A percentile compares a stretch with the other conserved stretches of the same genome.
Conservation (phyloP, 92 coral and sea anemone genomes). For the Epizoanthus scotinus region DNA sequence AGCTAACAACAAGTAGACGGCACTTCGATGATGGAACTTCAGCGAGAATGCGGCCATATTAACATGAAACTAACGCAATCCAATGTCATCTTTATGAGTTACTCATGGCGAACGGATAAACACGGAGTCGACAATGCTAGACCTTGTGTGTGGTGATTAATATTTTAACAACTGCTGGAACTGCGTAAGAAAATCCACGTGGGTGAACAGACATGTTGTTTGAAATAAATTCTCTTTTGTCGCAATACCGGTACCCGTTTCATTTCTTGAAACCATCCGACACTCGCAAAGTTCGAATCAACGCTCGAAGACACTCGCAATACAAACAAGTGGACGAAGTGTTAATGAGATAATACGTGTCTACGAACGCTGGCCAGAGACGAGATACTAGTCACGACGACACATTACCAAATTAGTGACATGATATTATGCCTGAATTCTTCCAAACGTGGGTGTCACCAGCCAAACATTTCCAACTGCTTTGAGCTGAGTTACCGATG, state of each 20-base stretch:
- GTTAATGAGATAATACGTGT: neutral
- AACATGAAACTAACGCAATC: neutral
- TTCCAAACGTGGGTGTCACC: neutral
- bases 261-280: neutral
- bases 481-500: neutral
- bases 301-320: neutral
- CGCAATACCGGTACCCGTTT: slow-evolving; percentile 26
- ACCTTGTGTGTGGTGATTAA: slow-evolving; percentile 6
- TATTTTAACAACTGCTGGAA: slow-evolving; percentile 28
- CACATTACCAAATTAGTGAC: neutral
- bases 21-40: slow-evolving; percentile 68
- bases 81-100: slow-evolving; percentile 11
- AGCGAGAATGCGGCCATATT: slow-evolving; percentile 73
- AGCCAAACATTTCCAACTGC: neutral
- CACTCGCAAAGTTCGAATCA: neutral
- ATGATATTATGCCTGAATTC: neutral
- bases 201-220: slow-evolving; percentile 17
- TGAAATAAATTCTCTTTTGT: neutral
- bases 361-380: neutral
- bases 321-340: neutral
- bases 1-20: slow-evolving; percentile 49
- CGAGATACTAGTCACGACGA: neutral
- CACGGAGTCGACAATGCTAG: neutral
- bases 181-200: slow-evolving; percentile 23
- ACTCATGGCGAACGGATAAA: neutral